phyloP scores from a whole-genome alignment of 2,797 vertebrate species.

The Takifugu ocellatus region DNA sequence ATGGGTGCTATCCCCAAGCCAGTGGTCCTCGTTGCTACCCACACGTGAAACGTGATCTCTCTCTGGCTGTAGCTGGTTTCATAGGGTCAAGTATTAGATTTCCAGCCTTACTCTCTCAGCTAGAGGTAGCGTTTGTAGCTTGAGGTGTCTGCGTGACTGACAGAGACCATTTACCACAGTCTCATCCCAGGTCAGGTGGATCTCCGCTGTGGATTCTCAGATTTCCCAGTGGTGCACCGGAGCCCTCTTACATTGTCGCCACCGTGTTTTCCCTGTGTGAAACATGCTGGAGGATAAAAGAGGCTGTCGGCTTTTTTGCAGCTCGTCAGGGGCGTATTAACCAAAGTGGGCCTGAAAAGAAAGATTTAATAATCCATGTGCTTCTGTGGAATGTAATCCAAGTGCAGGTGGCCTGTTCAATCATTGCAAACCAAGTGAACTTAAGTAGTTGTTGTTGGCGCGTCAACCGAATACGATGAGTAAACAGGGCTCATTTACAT shows the following conservation, averaged over 20 bases:
- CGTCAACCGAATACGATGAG: constrained; percentile 3
- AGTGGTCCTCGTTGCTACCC: constrained; percentile 25
- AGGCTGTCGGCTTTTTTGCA: constrained; percentile 10
- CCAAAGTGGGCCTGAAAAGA: constrained; percentile 20
- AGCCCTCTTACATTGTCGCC: constrained; percentile 2
- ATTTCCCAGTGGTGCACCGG: constrained; percentile 2
- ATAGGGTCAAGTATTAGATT: constrained; percentile 49
- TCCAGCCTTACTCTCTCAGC: constrained; percentile 38
- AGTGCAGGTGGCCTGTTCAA: background rate
- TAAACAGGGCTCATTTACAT: constrained; percentile 7
- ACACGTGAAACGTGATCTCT: constrained; percentile 29
- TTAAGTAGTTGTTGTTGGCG: too few relatives aligned
- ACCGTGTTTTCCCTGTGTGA: constrained; percentile 22
- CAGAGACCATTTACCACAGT: constrained; percentile 12
- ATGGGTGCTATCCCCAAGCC: constrained; percentile 38
- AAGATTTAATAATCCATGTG: constrained; percentile 25
- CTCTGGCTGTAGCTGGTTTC: constrained; percentile 45
- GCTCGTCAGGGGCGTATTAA: constrained; percentile 13
- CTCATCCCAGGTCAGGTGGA: background rate
- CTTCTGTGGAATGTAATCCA: background rate
- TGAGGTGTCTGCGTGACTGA: constrained; percentile 33
- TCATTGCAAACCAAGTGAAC: too few relatives aligned
- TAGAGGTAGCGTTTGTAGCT: constrained; percentile 25
- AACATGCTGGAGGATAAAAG: constrained; percentile 19
- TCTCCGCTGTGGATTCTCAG: background rate